A percentile compares a stretch with the other conserved stretches of the same genome.
Conservation (phyloP, 2,888 invertebrate species). For the Drosophila subsilvestris region DNA sequence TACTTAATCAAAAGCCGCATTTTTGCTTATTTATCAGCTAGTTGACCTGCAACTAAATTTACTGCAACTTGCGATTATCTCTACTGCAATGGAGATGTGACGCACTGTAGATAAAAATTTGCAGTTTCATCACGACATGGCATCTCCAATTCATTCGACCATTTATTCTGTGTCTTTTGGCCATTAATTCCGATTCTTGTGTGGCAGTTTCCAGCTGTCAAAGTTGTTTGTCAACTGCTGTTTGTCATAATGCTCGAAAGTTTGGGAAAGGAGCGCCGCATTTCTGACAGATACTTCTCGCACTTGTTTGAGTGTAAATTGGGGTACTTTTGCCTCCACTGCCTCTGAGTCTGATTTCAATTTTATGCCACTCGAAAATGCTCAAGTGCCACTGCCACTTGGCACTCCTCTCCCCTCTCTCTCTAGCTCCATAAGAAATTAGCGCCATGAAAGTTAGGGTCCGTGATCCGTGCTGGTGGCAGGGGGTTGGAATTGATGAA, state of each 20-base stretch:
- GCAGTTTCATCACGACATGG: conserved; percentile 18
- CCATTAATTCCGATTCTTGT: conserved; percentile 58
- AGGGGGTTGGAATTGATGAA: conserved; percentile 49
- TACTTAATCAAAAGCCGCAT: too few relatives aligned
- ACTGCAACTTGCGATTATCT: too few relatives aligned
- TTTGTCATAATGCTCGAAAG: conserved; percentile 56
- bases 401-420: not conserved
- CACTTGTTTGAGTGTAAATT: conserved; percentile 54
- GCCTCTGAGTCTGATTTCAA: conserved; percentile 46
- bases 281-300: conserved; percentile 61
- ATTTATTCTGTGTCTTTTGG: conserved; percentile 4
- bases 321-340: conserved; percentile 5
- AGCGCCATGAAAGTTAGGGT: conserved; percentile 1
- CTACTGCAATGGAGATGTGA: not conserved
- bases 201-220: conserved; percentile 26
- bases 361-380: conserved; percentile 58
- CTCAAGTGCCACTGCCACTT: conserved; percentile 43
- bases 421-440: conserved; percentile 20
- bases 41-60: too few relatives aligned
- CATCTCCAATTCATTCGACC: conserved; percentile 17
- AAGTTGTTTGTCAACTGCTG: conserved; percentile 67
- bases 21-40: too few relatives aligned
- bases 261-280: conserved; percentile 8
- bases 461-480: not conserved
- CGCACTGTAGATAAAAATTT: not conserved